These are phyloP conservation scores for Todiramphus saurophagus DNA, from an alignment of 2,113 vertebrate species.

Conservation along the genomic window DNA sequence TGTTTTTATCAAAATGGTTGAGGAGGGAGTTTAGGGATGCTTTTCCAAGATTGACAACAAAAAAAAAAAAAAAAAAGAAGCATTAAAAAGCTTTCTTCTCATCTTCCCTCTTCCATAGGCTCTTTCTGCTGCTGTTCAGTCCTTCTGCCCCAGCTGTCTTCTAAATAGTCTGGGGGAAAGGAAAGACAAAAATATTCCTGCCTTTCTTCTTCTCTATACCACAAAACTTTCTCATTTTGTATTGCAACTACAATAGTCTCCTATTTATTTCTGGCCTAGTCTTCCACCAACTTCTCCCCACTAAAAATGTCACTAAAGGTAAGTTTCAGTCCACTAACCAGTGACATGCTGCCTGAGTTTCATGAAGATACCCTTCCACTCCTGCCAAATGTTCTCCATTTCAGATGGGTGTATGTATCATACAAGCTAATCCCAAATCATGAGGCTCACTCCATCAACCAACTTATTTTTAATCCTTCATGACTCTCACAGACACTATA, in stretches of 20 bases:
- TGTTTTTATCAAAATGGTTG: not conserved
- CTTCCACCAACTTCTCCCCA: not conserved
- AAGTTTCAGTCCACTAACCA: not conserved
- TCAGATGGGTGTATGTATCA: not conserved
- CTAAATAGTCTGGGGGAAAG: not conserved
- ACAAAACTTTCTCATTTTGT: not conserved
- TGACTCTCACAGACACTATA: conserved; percentile 16
- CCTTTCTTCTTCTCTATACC: not conserved
- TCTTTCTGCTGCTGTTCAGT: not conserved
- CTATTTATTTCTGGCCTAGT: not conserved
- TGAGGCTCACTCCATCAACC: not conserved
- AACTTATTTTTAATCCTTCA: not conserved
- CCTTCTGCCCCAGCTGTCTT: not conserved
- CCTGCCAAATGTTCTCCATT: not conserved
- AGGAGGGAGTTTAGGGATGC: not conserved
- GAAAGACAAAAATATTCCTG: not conserved
- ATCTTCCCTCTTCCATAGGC: not conserved
- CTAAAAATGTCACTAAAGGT: not conserved
- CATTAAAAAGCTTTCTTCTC: not conserved
- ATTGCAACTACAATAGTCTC: not conserved
- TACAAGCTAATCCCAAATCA: not conserved
- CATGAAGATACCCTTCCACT: not conserved
- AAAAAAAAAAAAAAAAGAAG: not conserved
- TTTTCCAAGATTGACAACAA: not conserved
- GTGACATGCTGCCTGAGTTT: not conserved